A percentile compares a stretch with the other conserved stretches of the same genome.
These are phyloP conservation scores for Chiridota heheva DNA, from an alignment of 35 echinoderm and acorn worm genomes.

Conservation along the genomic window DNA sequence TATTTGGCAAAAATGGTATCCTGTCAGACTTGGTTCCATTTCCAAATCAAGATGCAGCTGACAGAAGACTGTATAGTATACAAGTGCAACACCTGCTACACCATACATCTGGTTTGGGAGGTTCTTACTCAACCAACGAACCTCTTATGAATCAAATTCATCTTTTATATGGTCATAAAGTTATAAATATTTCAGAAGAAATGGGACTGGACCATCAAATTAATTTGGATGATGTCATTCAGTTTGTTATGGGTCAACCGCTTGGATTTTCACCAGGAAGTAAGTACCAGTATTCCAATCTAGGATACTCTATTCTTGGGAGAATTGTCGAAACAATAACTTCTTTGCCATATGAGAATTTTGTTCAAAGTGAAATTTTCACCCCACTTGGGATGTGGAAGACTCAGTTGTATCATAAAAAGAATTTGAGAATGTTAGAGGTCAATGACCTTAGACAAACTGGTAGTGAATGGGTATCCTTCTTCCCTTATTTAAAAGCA, in stretches of 20 bases:
- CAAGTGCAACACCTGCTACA: conserved; percentile 78
- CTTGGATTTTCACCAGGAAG: conserved; percentile 67
- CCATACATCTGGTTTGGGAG: conserved; percentile 81
- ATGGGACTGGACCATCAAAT: conserved; percentile 43
- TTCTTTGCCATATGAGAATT: conserved; percentile 53
- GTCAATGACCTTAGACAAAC: not conserved
- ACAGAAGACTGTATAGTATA: conserved; percentile 70
- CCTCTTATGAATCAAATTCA: conserved; percentile 80
- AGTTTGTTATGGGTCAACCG: conserved; percentile 58
- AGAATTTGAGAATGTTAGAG: conserved; percentile 26
- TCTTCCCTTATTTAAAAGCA: conserved; percentile 43
- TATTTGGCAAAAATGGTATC: conserved; percentile 76
- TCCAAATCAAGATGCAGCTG: conserved; percentile 19
- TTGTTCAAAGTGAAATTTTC: conserved; percentile 61
- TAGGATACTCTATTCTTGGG: conserved; percentile 85
- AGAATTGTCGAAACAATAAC: conserved; percentile 63
- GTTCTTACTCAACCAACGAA: conserved; percentile 45
- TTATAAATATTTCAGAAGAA: conserved; percentile 72
- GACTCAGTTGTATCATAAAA: conserved; percentile 43
- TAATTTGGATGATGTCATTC: conserved; percentile 56
- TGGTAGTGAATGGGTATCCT: conserved; percentile 8
- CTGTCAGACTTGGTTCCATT: conserved; percentile 37
- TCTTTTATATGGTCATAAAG: conserved; percentile 72
- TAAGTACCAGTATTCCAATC: conserved; percentile 85
- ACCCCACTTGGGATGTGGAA: conserved; percentile 92